Base-by-base conservation (phyloP, 2,888 invertebrate genomes). In the Pseudococcus jackbeardsleyi region DNA sequence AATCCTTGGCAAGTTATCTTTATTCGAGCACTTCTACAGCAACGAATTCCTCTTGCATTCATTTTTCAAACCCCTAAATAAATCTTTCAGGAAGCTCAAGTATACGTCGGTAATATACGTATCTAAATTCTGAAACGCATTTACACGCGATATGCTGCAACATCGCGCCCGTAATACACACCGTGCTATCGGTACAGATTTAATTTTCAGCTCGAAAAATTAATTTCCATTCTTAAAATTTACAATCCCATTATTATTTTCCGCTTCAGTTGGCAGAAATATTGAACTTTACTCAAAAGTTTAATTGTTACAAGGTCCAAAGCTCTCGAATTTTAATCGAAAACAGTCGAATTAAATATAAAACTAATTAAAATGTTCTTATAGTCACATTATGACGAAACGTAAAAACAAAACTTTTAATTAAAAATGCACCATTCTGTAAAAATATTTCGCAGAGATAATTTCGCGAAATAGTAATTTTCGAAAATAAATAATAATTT, bases 261-360 rank as follows among this genome's bases (percentile, higher is more conserved):
- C 19, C 19, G 79, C 79, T 82, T 82, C 79, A 82, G 79, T 82
- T 46, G 79, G 79, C 46, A 46, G 79, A 82, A 82, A 82, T 82
- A 33, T 82, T 82, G 79, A 82, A 82, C 79, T 82, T 82, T 82
- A 82, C 11, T 82, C 79, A 46, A 82, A 82, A 82, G 33, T 82
- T 82, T 82, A 82, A 82, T 82, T 82, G 79, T 82, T 82, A 46
- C 79, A 82, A 72, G 79, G 79, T 82, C 79, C 79, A 46, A 82
- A 82, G 79, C 79, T 82, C 46, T 82, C 79, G 79, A 82, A 82
- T 82, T 82, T 82, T 82, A 82, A 82, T 82, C 79, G 79, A 82
- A 82, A 82, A 82, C 42, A 82, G 79, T 82, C 79, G 79, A 46
- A 82, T 82, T 82, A 82, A 82, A 82, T 82, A 82, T 82, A 82